phyloP scores from a whole-genome alignment of 2,797 vertebrate species.

The Mareca strepera region DNA sequence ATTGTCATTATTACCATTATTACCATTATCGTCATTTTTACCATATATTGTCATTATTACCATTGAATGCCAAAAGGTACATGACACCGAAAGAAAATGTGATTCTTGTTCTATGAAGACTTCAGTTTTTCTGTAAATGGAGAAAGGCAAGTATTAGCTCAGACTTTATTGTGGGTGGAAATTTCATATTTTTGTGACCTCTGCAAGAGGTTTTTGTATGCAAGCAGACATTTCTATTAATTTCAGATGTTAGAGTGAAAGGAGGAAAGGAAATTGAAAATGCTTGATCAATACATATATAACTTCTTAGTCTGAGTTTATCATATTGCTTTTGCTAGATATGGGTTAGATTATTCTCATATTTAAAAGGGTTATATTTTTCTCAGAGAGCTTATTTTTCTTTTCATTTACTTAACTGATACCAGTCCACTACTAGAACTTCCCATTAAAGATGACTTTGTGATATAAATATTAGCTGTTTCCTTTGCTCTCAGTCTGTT shows the following conservation, averaged over 20 bases:
- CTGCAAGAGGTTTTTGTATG: neutral
- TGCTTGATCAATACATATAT: neutral
- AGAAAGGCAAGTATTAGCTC: neutral
- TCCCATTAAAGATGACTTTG: neutral
- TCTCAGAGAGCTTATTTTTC: neutral
- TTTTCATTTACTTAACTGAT: neutral
- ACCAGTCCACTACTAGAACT: neutral
- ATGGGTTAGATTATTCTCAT: neutral
- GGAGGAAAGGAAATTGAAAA: neutral
- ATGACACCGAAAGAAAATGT: neutral
- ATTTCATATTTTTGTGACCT: neutral
- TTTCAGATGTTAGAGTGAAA: neutral
- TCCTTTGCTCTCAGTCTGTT: neutral
- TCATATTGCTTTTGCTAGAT: neutral
- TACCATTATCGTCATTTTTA: too few species aligned
- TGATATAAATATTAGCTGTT: neutral
- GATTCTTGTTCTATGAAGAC: neutral
- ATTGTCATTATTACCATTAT: too few species aligned
- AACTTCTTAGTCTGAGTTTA: neutral
- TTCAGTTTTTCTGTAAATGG: neutral
- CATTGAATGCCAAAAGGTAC: neutral
- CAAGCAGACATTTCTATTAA: neutral
- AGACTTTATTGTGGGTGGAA: neutral
- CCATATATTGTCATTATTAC: neutral
- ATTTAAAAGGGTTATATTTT: neutral